These are phyloP conservation scores for Lasioglossum malachurum DNA, from an alignment of 2,888 invertebrate genomes.

Conservation along the genomic window DNA sequence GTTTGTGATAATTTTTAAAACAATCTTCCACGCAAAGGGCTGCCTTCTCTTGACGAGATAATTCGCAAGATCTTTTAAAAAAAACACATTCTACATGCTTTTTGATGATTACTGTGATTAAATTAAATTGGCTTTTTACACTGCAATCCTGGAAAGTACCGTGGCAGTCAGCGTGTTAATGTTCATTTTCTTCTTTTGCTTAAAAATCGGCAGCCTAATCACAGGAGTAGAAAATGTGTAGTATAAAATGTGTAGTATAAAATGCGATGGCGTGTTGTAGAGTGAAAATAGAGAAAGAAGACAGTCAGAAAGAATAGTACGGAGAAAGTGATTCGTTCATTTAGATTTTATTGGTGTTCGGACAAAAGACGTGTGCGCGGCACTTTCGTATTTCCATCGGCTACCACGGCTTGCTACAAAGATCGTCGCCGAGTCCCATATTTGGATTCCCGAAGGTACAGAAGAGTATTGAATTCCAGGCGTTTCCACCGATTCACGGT, in stretches of 20 bases:
- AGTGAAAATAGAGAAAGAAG: not conserved
- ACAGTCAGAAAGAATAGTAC: not conserved
- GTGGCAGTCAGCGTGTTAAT: no score
- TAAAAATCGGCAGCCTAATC: no score
- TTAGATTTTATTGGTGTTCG: conserved; percentile 32
- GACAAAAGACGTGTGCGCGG: conserved; percentile 47
- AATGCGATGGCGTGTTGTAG: not conserved
- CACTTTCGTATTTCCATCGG: conserved; percentile 62
- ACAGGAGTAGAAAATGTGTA: not conserved
- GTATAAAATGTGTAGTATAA: no score
- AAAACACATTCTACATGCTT: no score
- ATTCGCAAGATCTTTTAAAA: no score
- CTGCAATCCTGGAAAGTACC: no score
- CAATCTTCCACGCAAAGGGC: no score
- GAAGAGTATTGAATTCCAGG: conserved; percentile 77
- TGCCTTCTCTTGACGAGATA: no score
- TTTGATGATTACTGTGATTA: no score
- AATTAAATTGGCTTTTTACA: no score
- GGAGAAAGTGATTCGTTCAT: conserved; percentile 46
- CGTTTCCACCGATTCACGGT: conserved; percentile 62
- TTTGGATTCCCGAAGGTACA: conserved; percentile 58
- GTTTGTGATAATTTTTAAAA: no score
- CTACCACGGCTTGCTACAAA: conserved; percentile 71
- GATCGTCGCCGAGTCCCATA: conserved; percentile 61
- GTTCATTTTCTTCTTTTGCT: no score